Conservation (phyloP, 2,113 vertebrate species). For the Pavo muticus region DNA sequence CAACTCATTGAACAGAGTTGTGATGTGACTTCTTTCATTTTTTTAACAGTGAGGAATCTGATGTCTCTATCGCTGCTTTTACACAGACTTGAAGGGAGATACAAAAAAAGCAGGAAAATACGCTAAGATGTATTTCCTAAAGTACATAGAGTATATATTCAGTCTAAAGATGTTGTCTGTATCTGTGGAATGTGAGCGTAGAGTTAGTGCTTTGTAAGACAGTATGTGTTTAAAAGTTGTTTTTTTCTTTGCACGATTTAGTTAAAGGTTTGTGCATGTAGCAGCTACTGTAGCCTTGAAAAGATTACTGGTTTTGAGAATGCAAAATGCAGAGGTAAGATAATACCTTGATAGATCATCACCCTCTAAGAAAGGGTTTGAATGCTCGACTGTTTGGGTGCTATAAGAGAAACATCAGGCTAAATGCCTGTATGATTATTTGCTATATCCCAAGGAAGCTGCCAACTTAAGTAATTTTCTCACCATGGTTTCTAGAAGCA, state of each 20-base stretch:
- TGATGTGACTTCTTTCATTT: slow-evolving; percentile 4
- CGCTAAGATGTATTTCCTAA: neutral
- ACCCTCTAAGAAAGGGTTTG: neutral
- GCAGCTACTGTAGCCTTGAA: neutral
- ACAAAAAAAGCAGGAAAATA: no score
- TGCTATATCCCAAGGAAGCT: neutral
- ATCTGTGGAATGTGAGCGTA: neutral
- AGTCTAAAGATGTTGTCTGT: neutral
- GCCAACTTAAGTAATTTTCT: neutral
- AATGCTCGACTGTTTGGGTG: neutral
- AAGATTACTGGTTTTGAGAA: neutral
- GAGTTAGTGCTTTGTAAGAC: neutral
- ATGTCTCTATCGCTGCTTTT: neutral
- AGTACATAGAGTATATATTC: neutral
- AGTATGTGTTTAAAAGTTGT: neutral
- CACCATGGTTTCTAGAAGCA: neutral
- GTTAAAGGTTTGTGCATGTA: neutral
- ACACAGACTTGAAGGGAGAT: neutral
- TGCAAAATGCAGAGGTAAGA: neutral
- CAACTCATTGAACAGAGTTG: slow-evolving; percentile 24
- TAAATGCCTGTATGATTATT: neutral
- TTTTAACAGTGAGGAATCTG: neutral
- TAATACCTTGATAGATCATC: neutral
- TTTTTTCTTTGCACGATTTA: neutral
- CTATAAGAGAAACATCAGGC: neutral